Conservation (phyloP, 2,888 invertebrate species). For the Eupithecia subfuscata region DNA sequence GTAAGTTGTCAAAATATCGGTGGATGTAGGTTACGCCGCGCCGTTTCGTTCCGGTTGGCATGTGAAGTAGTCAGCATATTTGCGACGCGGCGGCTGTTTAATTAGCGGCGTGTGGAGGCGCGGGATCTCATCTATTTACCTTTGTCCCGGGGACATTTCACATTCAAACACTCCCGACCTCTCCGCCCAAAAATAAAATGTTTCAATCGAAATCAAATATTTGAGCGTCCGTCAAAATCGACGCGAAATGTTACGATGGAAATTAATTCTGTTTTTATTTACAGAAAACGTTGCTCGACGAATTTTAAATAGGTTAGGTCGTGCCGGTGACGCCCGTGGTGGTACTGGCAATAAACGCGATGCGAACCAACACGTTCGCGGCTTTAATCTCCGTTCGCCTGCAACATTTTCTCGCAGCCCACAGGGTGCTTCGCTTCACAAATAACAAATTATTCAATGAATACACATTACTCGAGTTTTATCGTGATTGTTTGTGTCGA, state of each 20-base stretch:
- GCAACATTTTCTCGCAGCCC: neutral
- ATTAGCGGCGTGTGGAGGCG: slow-evolving; percentile 3
- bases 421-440: neutral
- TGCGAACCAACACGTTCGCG: neutral
- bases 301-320: slow-evolving; percentile 16
- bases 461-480: neutral
- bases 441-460: neutral
- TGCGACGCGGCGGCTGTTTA: neutral
- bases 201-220: slow-evolving; percentile 30
- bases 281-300: slow-evolving; percentile 11
- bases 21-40: neutral
- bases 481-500: slow-evolving; percentile 5
- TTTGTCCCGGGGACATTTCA: slow-evolving; percentile 27
- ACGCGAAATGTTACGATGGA: slow-evolving; percentile 20
- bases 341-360: neutral
- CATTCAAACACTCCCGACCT: slow-evolving; percentile 28
- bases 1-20: slow-evolving; percentile 4
- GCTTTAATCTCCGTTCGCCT: neutral
- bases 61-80: slow-evolving; percentile 5
- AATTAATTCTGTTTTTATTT: slow-evolving; percentile 21
- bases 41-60: neutral
- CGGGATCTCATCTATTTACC: slow-evolving; percentile 21
- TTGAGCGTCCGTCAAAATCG: slow-evolving; percentile 9
- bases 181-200: slow-evolving; percentile 16
- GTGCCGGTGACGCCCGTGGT: neutral